Evolutionary conservation across 2,113 vertebrate species (phyloP), one percentile per base, ranked within the genome.

Genomic region (Laterallus jamaicensis): DNA sequence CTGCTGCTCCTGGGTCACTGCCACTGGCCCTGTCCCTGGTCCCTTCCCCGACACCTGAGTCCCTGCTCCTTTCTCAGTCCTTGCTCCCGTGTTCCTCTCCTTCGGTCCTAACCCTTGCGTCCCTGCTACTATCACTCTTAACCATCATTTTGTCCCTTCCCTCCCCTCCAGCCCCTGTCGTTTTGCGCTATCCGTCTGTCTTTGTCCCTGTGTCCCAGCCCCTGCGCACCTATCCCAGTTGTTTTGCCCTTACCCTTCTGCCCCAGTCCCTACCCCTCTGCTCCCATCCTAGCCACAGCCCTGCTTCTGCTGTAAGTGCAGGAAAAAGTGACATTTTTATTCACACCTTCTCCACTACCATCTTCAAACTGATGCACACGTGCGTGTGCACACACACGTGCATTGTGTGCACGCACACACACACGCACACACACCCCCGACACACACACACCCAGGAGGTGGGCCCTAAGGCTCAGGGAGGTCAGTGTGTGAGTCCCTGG

Each of bases 381-480:
- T 20, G 20, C 20, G 13, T 12, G 20, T 12, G 20, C 47, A 49
- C 47, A 19, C 47, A 49, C 47, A 47, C 35, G 7, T 35, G 35
- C n/a, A n/a, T n/a, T n/a, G n/a, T n/a, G n/a, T n/a, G 40, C 6
- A 12, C 40, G 12, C 18, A 5, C 1, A 0, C 9, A 21, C 20
- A 21, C 47, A 49, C 47, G 21, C 49, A 49, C 49, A 22, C 20
- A 49, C 20, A 18, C 44, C 44, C 44, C 44, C 44, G 12, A 15
- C 44, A 15, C 44, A 15, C 28, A 47, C 16, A 5, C 1, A 0
- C 7, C 7, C 10, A 8, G 2, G 40, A 31, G 49, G 9, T 15
- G 32, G 5, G 14, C 15, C 1, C 1, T 19, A 29, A n/a, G 29
- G 35, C 56, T 49, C 58, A 9, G 21, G 20, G 11, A 15, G 29